These are phyloP conservation scores for Tichodroma muraria DNA, from an alignment of 2,113 vertebrate genomes.

Conservation along the genomic window DNA sequence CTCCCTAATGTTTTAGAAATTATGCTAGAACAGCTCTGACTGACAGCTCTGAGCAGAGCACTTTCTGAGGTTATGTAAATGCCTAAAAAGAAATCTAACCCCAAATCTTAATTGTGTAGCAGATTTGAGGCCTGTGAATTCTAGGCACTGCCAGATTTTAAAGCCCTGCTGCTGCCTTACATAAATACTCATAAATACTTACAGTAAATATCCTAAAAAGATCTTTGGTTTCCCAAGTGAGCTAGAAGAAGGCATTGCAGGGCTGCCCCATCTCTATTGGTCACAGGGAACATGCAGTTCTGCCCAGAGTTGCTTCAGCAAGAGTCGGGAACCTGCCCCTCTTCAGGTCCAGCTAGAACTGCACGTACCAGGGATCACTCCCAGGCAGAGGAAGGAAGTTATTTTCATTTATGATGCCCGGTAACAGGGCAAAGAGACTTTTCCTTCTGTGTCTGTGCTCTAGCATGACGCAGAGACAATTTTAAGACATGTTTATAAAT, in stretches of 20 bases:
- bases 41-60: conserved; percentile 29
- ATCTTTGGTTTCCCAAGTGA: not conserved
- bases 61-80: conserved; percentile 37
- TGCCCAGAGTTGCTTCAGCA: not conserved
- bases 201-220: not conserved
- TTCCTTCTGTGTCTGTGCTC: not conserved
- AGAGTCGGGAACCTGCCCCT: not conserved
- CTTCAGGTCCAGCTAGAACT: not conserved
- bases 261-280: not conserved
- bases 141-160: not conserved
- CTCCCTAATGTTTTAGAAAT: conserved; percentile 31
- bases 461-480: not conserved
- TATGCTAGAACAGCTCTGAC: conserved; percentile 7
- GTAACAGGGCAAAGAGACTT: not conserved
- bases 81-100: conserved; percentile 7
- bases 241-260: not conserved
- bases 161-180: not conserved
- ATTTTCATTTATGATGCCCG: not conserved
- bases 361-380: not conserved
- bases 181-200: not conserved
- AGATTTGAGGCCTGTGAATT: conserved; percentile 6
- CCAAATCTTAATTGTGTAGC: conserved; percentile 6
- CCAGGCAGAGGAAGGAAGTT: not conserved
- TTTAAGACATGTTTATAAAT: not conserved
- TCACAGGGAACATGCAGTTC: accelerated